Conservation (phyloP, 2,888 invertebrate species). For the Phyllotreta cruciferae region DNA sequence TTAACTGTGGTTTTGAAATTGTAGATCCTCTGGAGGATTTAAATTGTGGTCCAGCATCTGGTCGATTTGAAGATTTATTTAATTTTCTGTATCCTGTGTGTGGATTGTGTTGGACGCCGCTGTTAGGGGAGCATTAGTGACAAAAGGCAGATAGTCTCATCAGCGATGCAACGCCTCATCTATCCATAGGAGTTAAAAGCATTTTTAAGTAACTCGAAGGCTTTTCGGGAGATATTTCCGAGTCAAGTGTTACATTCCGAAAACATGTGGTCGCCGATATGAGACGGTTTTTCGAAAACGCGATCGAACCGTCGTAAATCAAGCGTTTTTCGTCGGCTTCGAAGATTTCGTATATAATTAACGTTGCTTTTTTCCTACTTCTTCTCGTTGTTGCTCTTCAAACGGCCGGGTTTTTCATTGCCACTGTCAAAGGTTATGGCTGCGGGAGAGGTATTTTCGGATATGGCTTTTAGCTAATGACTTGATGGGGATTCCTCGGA, state of each 20-base stretch:
- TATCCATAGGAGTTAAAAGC: slow-evolving; percentile 53
- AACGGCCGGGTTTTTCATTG: slow-evolving; percentile 2
- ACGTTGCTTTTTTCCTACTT: slow-evolving; percentile 21
- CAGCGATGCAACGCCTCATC: slow-evolving; percentile 41
- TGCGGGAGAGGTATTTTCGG: slow-evolving; percentile 10
- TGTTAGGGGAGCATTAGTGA: slow-evolving; percentile 38
- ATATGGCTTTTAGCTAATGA: slow-evolving; percentile 15
- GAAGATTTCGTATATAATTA: slow-evolving; percentile 23
- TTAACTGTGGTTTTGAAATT: too few relatives aligned
- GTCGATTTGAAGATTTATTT: too few relatives aligned
- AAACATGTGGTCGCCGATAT: slow-evolving; percentile 47
- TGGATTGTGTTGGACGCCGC: too few relatives aligned
- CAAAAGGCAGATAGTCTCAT: slow-evolving; percentile 51
- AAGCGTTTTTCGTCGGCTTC: slow-evolving; percentile 11
- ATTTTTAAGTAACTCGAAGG: slow-evolving; percentile 58
- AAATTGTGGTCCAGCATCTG: too few relatives aligned
- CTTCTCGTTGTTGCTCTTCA: neutral
- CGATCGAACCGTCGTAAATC: slow-evolving; percentile 29
- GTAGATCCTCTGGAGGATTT: too few relatives aligned
- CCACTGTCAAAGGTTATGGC: slow-evolving; percentile 9
- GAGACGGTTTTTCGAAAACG: slow-evolving; percentile 10
- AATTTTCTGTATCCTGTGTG: too few relatives aligned
- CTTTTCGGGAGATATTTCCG: slow-evolving; percentile 55
- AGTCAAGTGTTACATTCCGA: slow-evolving; percentile 50
- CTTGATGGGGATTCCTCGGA: too few relatives aligned